A percentile compares a stretch with the other conserved stretches of the same genome.
Evolutionary conservation across 1,140 invertebrate genomes (phyloP).

Genomic region (Coptotermes formosanus): DNA sequence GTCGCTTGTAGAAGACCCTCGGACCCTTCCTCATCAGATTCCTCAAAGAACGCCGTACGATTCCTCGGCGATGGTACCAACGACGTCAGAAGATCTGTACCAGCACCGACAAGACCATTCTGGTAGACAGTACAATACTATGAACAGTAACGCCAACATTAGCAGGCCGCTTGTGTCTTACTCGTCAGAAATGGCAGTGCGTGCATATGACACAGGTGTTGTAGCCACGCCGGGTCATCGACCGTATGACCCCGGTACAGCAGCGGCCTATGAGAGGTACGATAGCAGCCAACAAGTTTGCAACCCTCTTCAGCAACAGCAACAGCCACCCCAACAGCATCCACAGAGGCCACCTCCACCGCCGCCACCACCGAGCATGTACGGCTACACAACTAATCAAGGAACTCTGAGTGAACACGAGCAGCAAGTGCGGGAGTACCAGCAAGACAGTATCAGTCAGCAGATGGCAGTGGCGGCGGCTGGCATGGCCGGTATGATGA

Average conservation of each 20-base stretch:
- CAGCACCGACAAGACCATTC: conserved; percentile 37
- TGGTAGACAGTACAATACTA: conserved; percentile 37
- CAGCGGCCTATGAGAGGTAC: conserved; percentile 72
- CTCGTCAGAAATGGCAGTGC: conserved; percentile 46
- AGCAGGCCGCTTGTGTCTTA: conserved; percentile 60
- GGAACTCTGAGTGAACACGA: conserved; percentile 44
- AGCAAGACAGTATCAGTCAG: conserved; percentile 49
- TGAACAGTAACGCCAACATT: conserved; percentile 37
- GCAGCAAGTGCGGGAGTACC: conserved; percentile 54
- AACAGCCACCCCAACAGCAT: conserved; percentile 47
- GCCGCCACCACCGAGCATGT: conserved; percentile 50
- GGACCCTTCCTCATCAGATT: conserved; percentile 47
- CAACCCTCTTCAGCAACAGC: conserved; percentile 40
- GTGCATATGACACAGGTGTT: conserved; percentile 53
- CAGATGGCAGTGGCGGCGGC: conserved; percentile 54
- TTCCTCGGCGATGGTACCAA: conserved; percentile 46
- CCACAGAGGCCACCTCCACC: conserved; percentile 48
- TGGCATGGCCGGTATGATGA: conserved; percentile 56
- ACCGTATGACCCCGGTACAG: conserved; percentile 59
- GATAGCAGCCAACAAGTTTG: conserved; percentile 49
- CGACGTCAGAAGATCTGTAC: conserved; percentile 39
- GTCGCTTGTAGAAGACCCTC: conserved; percentile 48
- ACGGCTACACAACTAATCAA: conserved; percentile 35
- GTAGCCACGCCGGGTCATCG: conserved; percentile 50
- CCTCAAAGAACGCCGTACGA: conserved; percentile 59